Base-by-base conservation (phyloP, 2,113 vertebrate species). In the Rhodinocichla rosea region DNA sequence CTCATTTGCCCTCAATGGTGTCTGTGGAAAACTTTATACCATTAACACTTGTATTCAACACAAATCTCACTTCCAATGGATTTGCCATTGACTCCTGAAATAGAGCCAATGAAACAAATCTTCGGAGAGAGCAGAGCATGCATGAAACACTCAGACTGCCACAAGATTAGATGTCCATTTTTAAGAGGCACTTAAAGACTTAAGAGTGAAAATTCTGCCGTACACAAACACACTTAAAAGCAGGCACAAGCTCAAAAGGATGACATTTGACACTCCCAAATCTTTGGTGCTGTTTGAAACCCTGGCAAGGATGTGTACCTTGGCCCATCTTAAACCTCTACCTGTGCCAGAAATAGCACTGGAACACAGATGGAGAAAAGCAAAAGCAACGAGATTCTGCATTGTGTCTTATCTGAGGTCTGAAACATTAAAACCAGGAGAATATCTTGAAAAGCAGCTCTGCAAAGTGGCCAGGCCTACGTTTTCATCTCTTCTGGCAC, bases 21-120 rank as follows among this genome's bases (percentile, higher is more conserved):
- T 24, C 71, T 40, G 5, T 15, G 28, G 59, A 90, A 90, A 77
- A 55, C 45, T n/a, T 73, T 59, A 67, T 33, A 15, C 85, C 67
- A 52, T 50, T 50, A 92, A 69, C 57, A 40, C 21, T 60, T 37
- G 4, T 0, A n/a, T 15, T 28, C 23, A 89, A 76, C 77, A 32
- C 45, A 90, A 89, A 57, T 52, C 63, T 71, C 49, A 12, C 6
- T 67, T 91, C 32, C 52, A 50, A 33, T 9, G 22, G 60, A 88
- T 83, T 94, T 93, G 55, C 50, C n/a, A 11, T 1, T 37, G 59
- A 20, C 37, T 80, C 39, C 24, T 96, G 94, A 94, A 86, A 87
- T 2, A 13, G 22, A 71, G 92, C 68, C 68, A 91, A 7, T 2
- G 2, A 64, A 91, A 50, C 68, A 30, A 33, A 82, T 11, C 75